Evolutionary conservation across 2,113 vertebrate species (phyloP).

Genomic region (Oplegnathus fasciatus): DNA sequence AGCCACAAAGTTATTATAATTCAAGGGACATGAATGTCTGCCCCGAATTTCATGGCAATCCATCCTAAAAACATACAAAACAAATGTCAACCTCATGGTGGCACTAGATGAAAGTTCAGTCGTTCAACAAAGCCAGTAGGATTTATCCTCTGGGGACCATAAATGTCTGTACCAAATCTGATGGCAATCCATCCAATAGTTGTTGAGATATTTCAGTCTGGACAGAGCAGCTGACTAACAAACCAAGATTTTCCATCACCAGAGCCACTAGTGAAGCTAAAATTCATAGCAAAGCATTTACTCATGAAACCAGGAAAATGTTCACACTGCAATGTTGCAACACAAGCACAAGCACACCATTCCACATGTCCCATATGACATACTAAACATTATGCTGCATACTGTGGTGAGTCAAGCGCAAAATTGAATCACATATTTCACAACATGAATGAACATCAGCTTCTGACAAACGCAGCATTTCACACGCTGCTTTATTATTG

Average conservation of each 20-base stretch:
- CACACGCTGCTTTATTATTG: slow-evolving; percentile 51
- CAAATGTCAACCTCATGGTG: not conserved
- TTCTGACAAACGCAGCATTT: slow-evolving; percentile 45
- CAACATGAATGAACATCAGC: slow-evolving; percentile 42
- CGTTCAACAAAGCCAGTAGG: not conserved
- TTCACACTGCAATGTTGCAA: slow-evolving; percentile 21
- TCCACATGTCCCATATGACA: slow-evolving; percentile 45
- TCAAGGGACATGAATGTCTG: not conserved
- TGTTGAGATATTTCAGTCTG: not conserved
- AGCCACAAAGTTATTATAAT: not conserved
- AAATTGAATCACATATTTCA: slow-evolving; percentile 64
- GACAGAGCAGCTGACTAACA: not conserved
- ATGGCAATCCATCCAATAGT: not conserved
- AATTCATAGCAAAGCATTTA: not conserved
- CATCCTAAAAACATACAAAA: not conserved
- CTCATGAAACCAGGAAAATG: slow-evolving; percentile 18
- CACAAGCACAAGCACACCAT: not conserved
- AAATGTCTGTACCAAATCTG: not conserved
- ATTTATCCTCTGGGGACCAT: not conserved
- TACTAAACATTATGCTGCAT: slow-evolving; percentile 41
- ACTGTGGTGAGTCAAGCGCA: slow-evolving; percentile 44
- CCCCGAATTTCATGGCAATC: not conserved
- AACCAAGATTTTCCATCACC: not conserved
- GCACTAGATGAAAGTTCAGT: not conserved
- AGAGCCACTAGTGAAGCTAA: not conserved